Base-by-base conservation (phyloP, 2,888 invertebrate species). In the Leistus spinibarbis region DNA sequence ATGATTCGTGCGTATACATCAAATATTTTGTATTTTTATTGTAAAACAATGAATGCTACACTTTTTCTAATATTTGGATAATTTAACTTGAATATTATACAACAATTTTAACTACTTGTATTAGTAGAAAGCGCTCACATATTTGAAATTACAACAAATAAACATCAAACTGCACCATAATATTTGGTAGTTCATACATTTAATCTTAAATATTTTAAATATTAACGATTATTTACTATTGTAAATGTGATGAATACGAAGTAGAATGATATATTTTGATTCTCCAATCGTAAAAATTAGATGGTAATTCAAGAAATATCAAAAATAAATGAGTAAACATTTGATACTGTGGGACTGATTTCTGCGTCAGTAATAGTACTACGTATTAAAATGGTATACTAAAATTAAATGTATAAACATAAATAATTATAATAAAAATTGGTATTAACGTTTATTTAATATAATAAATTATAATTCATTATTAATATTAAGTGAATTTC, bases 301-400 rank as follows among this genome's bases (percentile, higher is more conserved):
- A 1, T 53, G 57, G 27, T 16, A 17, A 19, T 56, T 40, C 56
- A 22, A 19, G 19, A 72, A 56, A 66, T 53, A 27, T 65, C 57
- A 66, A 20, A 65, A 72, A 72, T 72, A 72, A 72, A 40, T 17
- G 66, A 5, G 16, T 57, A 57, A 54, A 56, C 66, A 66, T 57
- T 40, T 40, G 1, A 40, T 40, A 40, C 85, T 84, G 64, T 83
- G 84, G 77, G 85, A 85, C 77, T 85, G 84, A 17, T 85, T 84
- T 76, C 85, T 85, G 0, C 85, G 7, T 7, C 10, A 40, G 10
- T 40, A 40, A 13, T 13, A 1, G 40, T 10, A 40, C 40, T 10
- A 3, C 40, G 7, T 40, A 40, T 1, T 40, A 7, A 40, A 40
- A 40, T 40, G 13, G 1, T 10, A 13, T 40, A 2, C 10, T 40